Base-by-base conservation (phyloP, 2,797 vertebrate species). In the Eospalax fontanierii region DNA sequence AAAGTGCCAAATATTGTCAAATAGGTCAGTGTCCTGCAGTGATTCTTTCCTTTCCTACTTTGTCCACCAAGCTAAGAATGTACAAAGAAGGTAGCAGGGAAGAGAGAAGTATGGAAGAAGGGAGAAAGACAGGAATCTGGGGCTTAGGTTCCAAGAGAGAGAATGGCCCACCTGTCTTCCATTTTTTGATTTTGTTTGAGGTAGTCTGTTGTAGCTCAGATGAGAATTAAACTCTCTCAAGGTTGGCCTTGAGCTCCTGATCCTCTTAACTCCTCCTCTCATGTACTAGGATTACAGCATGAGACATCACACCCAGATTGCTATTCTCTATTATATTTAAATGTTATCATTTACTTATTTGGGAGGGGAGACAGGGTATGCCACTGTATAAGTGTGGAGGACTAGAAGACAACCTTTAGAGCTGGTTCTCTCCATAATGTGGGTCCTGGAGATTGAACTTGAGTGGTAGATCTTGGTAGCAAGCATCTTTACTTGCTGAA, bases 1-100 rank as follows among this genome's bases (percentile, higher is more conserved):
- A 16, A 81, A 82, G 28, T 43, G 40, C 61, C 65, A 87, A 61
- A 30, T 66, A 74, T 66, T 93, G 90, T 87, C 66, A 87, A 87
- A 57, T 19, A 73, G 54, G 43, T 80, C 75, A 84, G 0, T 75
- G 15, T 75, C 73, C 35, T 61, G 38, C 0, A 78, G 40, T 18
- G 79, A 90, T 71, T 33, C 90, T 93, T 59, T 14, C 3, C 63
- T 63, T 86, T 40, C 16, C n/a, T 76, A 63, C n/a, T 43, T 86
- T 66, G 43, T 11, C 63, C 63, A 82, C 46, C 73, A 68, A 84
- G 54, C 21, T 74, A 6, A 93, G 38, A 12, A 3, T 1, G 5
- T 26, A 8, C 16, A 90, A 71, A 24, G 18, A 76, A 89, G 22
- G 59, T 9, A 59, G 76, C 40, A 70, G 68, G 19, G 30, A 19